phyloP scores from a whole-genome alignment of 2,113 vertebrate species.

The Dromiciops gliroides region DNA sequence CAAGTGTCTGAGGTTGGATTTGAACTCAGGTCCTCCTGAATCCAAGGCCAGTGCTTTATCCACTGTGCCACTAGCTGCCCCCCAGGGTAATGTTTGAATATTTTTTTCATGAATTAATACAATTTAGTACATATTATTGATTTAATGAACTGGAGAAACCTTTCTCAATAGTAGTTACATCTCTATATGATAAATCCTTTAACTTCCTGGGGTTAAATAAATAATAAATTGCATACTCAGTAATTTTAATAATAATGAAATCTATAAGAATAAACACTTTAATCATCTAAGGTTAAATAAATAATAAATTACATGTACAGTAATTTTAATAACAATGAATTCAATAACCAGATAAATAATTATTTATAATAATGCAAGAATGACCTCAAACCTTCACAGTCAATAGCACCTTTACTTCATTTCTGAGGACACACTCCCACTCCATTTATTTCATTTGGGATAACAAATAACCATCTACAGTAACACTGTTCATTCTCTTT shows the following conservation, averaged over 20 bases:
- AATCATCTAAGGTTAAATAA: neutral
- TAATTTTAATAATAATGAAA: neutral
- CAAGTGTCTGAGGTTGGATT: too few species aligned
- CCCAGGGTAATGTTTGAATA: neutral
- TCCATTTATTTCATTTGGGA: neutral
- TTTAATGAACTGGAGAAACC: neutral
- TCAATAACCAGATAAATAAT: neutral
- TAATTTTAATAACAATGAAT: neutral
- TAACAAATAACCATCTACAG: neutral
- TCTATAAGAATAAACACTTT: neutral
- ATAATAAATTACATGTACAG: neutral
- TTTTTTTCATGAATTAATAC: neutral
- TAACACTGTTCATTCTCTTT: neutral
- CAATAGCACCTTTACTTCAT: neutral
- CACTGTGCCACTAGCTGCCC: too few species aligned
- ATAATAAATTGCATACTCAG: neutral
- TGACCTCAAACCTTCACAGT: neutral
- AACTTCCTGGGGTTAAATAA: neutral
- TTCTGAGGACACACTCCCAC: neutral
- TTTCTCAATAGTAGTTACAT: neutral
- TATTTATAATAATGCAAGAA: neutral
- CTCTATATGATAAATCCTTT: neutral
- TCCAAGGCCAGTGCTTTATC: too few species aligned
- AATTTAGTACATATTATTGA: neutral
- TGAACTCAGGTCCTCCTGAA: too few species aligned